A percentile compares a stretch with the other conserved stretches of the same genome.
These are phyloP conservation scores for Phaethornis superciliosus DNA, from an alignment of 2,113 vertebrate species.

Conservation along the genomic window DNA sequence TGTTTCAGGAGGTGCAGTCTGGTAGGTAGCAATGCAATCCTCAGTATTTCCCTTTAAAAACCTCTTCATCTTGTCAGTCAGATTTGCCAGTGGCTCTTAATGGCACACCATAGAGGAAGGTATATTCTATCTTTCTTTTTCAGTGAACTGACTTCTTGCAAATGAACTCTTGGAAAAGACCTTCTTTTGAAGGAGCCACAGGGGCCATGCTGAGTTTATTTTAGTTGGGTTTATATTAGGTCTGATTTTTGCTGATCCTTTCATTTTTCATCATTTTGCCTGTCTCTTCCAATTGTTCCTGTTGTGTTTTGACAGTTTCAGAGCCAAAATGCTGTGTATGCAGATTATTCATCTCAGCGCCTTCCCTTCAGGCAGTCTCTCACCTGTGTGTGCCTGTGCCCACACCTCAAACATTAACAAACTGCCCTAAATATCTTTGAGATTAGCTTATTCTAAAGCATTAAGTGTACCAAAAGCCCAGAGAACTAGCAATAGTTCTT, in stretches of 20 bases:
- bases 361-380: not conserved
- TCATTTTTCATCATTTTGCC: slow-evolving; percentile 40
- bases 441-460: not conserved
- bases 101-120: not conserved
- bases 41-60: not conserved
- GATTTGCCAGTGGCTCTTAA: not conserved
- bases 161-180: not conserved
- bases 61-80: not conserved
- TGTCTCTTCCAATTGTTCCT: not conserved
- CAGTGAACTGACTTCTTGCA: not conserved
- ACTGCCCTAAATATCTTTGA: not conserved
- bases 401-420: not conserved
- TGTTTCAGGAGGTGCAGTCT: not conserved
- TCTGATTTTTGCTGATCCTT: slow-evolving; percentile 44
- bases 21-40: not conserved
- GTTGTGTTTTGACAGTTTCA: not conserved
- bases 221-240: slow-evolving; percentile 30
- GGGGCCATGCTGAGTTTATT: slow-evolving; percentile 53
- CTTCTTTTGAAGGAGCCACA: slow-evolving; percentile 8
- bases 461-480: not conserved
- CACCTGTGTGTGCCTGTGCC: not conserved
- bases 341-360: not conserved
- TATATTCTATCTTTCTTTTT: not conserved
- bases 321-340: slow-evolving; percentile 8
- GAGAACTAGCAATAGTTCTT: not conserved